A percentile compares a stretch with the other conserved stretches of the same genome.
These are phyloP conservation scores for Anoura caudifer DNA, from an alignment of 2,113 vertebrate genomes.

Conservation along the genomic window DNA sequence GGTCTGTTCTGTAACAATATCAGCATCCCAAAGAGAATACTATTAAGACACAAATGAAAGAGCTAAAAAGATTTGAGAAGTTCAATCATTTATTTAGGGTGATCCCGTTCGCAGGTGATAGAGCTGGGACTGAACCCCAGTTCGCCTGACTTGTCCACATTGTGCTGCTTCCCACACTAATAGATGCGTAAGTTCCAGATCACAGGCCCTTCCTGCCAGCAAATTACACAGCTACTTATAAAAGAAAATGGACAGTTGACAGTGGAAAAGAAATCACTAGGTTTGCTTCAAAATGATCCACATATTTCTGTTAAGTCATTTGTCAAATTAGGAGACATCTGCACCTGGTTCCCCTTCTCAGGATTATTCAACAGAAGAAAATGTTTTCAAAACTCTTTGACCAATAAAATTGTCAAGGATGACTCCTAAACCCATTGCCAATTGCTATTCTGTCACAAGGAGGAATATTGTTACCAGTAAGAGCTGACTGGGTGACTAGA, in stretches of 20 bases:
- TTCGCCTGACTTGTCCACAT: rapidly evolving
- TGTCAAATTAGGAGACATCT: neutral
- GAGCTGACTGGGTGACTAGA: neutral
- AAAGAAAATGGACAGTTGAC: neutral
- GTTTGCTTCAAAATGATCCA: neutral
- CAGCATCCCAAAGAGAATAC: neutral
- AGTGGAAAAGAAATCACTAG: neutral
- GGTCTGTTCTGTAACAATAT: no score
- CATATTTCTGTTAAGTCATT: neutral
- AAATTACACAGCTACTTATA: neutral
- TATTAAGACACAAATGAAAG: neutral
- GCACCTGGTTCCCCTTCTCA: neutral
- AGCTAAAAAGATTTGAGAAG: neutral
- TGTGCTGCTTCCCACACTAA: neutral
- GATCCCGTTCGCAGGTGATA: neutral
- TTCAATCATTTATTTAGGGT: neutral
- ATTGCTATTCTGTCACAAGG: neutral
- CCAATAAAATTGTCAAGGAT: neutral
- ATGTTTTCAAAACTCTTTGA: neutral
- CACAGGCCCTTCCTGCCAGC: neutral
- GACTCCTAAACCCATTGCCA: neutral
- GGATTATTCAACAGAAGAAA: neutral
- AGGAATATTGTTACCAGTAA: neutral
- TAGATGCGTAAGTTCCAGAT: neutral
- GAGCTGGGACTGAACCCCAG: neutral